phyloP scores from a whole-genome alignment of 2,113 vertebrate genomes.

The Entosphenus tridentatus region DNA sequence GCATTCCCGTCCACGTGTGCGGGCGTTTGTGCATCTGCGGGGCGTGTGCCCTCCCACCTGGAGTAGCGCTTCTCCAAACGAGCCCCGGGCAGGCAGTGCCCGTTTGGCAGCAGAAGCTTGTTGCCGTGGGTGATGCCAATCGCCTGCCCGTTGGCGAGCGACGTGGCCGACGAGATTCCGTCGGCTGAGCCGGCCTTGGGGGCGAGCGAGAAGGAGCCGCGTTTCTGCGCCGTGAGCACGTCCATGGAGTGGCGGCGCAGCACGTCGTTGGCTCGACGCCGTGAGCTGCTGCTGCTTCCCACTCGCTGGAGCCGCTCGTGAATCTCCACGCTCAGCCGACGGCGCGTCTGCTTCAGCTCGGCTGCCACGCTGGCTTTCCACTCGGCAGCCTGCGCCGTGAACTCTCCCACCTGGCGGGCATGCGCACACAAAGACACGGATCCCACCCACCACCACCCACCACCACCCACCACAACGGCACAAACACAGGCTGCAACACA shows the following conservation, averaged over 20 bases:
- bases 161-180: not conserved
- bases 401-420: slow-evolving; percentile 55
- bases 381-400: slow-evolving; percentile 78
- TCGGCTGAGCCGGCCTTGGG: not conserved
- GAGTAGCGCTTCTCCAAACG: not conserved
- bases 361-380: slow-evolving; percentile 45
- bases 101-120: slow-evolving; percentile 2
- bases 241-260: slow-evolving; percentile 81
- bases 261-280: slow-evolving; percentile 60
- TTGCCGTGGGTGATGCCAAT: not conserved
- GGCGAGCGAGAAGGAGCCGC: slow-evolving; percentile 13
- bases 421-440: slow-evolving; percentile 2
- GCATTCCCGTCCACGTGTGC: not conserved
- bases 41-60: not conserved
- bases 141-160: too few relatives aligned
- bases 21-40: not conserved
- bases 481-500: too few relatives aligned
- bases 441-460: not conserved
- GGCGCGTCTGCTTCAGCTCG: slow-evolving; percentile 70
- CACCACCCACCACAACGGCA: too few relatives aligned
- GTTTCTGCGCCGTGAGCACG: slow-evolving; percentile 81
- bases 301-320: slow-evolving; percentile 88
- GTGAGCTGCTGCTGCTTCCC: slow-evolving; percentile 88
- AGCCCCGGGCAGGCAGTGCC: not conserved
- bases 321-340: slow-evolving; percentile 76